Base-by-base conservation (phyloP, 2,113 vertebrate genomes). In the Ornithorhynchus anatinus region DNA sequence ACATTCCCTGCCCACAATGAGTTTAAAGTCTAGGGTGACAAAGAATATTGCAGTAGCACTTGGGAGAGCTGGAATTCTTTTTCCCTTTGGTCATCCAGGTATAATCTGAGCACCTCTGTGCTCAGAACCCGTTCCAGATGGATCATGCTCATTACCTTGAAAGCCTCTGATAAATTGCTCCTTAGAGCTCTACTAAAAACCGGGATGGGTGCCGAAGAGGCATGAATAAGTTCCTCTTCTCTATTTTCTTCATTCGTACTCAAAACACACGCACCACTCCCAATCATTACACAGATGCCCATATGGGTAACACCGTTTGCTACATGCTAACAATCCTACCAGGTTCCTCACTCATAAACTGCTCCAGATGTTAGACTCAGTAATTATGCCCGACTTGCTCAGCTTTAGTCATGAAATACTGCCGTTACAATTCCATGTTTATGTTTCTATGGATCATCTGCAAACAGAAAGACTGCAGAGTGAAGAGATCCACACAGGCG, bases 381-480 rank as follows among this genome's bases (percentile, higher is more conserved):
- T 92, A 92, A 93, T 93, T 90, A 89, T 7, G 77, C 57, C 82
- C 89, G 87, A 85, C 89, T 90, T 88, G 67, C 72, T 88, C 89
- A 89, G 91, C 82, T 92, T 90, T 90, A 86, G 80, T 84, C 86
- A 85, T 87, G 81, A 92, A 90, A 91, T 90, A 91, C 66, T 79
- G 80, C 77, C 44, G 69, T 77, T 82, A 79, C 69, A 74, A 77
- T 79, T 85, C 77, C 88, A 84, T 86, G 79, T 90, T 86, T 92
- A 57, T 85, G 68, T 89, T 91, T 86, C 85, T 75, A 40, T 63
- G 77, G 82, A 78, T 86, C 79, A 83, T 77, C 84, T 75, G 82
- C 84, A 85, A 84, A 80, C 68, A 84, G 59, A 78, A 84, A 86
- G 78, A 56, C 54, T 40, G 63, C 69, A 31, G 31, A 70, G 37